phyloP scores from a whole-genome alignment of 2,888 invertebrate genomes.

The Selenia dentaria region DNA sequence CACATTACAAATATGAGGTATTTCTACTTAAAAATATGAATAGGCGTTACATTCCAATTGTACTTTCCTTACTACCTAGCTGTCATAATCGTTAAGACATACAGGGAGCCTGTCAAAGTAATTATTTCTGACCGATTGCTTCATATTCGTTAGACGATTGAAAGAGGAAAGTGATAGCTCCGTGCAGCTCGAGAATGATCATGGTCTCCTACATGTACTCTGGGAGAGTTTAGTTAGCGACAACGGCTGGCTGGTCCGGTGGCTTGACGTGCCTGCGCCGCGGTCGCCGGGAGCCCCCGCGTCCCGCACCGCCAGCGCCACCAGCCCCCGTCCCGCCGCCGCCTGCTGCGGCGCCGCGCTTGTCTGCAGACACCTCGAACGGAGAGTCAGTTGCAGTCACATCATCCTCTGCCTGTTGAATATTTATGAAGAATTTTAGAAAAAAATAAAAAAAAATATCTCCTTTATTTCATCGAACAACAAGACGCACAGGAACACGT shows the following conservation, averaged over 20 bases:
- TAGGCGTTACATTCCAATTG: constrained; percentile 36
- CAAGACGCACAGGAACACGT: no score
- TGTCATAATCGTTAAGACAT: constrained; percentile 17
- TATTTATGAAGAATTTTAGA: no score
- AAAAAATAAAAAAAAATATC: no score
- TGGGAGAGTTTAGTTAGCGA: constrained; percentile 42
- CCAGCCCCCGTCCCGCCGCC: no score
- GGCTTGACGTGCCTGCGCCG: constrained; percentile 70
- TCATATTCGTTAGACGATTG: background rate
- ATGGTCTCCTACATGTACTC: background rate
- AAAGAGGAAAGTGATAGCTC: background rate
- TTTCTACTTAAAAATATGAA: constrained; percentile 34
- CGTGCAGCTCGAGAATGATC: constrained; percentile 1
- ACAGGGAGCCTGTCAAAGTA: constrained; percentile 3
- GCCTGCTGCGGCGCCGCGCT: constrained; percentile 81
- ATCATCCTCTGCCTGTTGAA: constrained; percentile 64
- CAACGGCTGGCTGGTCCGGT: constrained; percentile 56
- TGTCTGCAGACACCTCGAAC: constrained; percentile 84
- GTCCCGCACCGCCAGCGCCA: constrained; percentile 61
- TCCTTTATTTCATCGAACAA: no score
- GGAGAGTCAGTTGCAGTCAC: constrained; percentile 81
- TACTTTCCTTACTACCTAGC: constrained; percentile 34
- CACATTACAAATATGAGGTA: constrained; percentile 32
- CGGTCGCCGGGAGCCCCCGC: constrained; percentile 68
- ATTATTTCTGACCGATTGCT: constrained; percentile 2